A percentile compares a stretch with the other conserved stretches of the same genome.
phyloP scores from a whole-genome alignment of 2,113 vertebrate species.

The Hoplias malabaricus region DNA sequence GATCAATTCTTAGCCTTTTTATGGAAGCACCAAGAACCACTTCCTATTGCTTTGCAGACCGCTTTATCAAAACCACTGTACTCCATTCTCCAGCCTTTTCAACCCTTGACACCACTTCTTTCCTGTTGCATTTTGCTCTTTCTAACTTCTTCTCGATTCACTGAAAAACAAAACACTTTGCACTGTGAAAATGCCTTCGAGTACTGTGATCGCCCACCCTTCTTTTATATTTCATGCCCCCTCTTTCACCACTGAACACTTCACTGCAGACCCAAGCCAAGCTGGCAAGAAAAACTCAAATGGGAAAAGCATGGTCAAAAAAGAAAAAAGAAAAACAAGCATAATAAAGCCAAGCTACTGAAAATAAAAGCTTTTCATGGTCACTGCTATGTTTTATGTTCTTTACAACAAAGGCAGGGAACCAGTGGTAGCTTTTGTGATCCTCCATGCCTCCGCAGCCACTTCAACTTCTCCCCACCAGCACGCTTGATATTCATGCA shows the following conservation, averaged over 20 bases:
- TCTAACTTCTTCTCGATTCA: too few relatives aligned
- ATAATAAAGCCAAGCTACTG: constrained; percentile 51
- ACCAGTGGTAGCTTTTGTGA: neutral
- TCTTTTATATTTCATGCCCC: neutral
- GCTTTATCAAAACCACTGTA: too few relatives aligned
- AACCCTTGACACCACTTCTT: too few relatives aligned
- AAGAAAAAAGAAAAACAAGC: constrained; percentile 47
- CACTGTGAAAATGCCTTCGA: too few relatives aligned
- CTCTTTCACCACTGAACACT: neutral
- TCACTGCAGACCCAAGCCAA: neutral
- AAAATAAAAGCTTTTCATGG: neutral
- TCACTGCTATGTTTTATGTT: neutral
- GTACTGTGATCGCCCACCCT: neutral
- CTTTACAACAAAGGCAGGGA: neutral
- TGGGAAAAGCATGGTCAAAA: constrained; percentile 29
- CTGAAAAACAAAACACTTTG: too few relatives aligned
- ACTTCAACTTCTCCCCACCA: neutral
- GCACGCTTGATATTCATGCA: neutral
- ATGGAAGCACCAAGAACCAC: too few relatives aligned
- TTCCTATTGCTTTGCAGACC: too few relatives aligned
- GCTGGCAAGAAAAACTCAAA: constrained; percentile 14
- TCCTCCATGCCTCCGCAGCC: neutral
- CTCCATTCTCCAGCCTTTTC: too few relatives aligned
- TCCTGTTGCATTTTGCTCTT: too few relatives aligned
- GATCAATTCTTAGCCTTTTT: too few relatives aligned